Percentiles rank a stretch among this genome's conserved stretches.
Conservation (phyloP, 2,113 vertebrate species). For the Corydoras maculifer region DNA sequence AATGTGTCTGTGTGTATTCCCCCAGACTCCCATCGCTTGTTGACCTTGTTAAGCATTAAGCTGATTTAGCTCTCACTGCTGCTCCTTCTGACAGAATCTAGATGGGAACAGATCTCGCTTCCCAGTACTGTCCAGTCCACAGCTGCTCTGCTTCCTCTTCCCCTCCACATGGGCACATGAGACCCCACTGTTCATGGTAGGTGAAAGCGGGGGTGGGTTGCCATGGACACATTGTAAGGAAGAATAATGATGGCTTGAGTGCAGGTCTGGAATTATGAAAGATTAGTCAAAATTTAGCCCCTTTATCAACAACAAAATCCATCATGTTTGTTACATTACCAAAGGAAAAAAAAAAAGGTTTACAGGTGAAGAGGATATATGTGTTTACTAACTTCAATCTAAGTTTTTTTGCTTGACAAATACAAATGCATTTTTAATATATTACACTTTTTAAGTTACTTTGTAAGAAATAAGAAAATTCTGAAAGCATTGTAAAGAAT, state of each 20-base stretch:
- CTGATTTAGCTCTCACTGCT: conserved; percentile 13
- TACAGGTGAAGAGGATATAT: too few relatives aligned
- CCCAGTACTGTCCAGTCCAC: conserved; percentile 57
- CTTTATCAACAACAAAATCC: too few relatives aligned
- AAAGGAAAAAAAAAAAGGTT: too few relatives aligned
- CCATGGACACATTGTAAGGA: background rate
- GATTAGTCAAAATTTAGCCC: too few relatives aligned
- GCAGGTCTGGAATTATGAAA: background rate
- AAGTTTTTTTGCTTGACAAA: background rate
- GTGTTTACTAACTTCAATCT: background rate
- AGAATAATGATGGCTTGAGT: background rate
- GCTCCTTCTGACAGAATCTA: conserved; percentile 6
- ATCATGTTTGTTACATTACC: too few relatives aligned
- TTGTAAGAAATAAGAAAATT: too few relatives aligned
- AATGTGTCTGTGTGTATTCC: background rate
- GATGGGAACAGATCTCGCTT: conserved; percentile 23
- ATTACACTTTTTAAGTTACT: too few relatives aligned
- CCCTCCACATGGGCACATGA: conserved; percentile 21
- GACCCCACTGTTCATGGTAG: conserved; percentile 3
- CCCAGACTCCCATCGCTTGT: background rate
- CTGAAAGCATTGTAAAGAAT: too few relatives aligned
- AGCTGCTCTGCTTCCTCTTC: conserved; percentile 62
- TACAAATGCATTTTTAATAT: background rate
- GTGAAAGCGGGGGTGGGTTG: background rate
- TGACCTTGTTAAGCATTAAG: conserved; percentile 5